Conservation (phyloP, 2,888 invertebrate species). For the Lamellibrachia columna region DNA sequence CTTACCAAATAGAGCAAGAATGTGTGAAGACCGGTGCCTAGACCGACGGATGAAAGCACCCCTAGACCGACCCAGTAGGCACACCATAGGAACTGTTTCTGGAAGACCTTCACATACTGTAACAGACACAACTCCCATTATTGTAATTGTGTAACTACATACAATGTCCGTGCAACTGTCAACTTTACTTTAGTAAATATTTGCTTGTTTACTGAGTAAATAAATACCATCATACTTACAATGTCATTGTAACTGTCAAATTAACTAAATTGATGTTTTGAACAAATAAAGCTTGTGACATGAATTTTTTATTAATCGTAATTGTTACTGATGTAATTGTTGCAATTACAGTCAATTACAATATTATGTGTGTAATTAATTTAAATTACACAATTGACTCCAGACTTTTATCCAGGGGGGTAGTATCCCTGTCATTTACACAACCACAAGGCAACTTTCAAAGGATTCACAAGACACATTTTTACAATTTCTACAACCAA, state of each 20-base stretch:
- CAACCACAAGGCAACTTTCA: no score
- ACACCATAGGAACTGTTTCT: conserved; percentile 74
- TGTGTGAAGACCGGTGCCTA: conserved; percentile 98
- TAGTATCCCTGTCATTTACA: no score
- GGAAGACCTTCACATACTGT: conserved; percentile 38
- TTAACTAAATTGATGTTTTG: not conserved
- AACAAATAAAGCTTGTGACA: not conserved
- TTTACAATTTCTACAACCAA: no score
- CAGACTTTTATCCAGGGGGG: no score
- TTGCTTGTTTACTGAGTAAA: no score
- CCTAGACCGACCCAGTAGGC: conserved; percentile 93
- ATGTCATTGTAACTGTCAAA: not conserved
- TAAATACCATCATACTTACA: no score
- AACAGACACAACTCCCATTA: conserved; percentile 16
- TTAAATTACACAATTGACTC: no score
- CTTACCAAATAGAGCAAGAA: conserved; percentile 89
- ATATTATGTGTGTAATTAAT: no score
- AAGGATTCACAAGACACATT: no score
- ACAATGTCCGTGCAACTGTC: not conserved
- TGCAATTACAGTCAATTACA: no score
- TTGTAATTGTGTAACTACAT: not conserved
- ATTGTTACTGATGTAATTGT: no score
- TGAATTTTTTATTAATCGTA: no score
- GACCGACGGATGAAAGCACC: conserved; percentile 94
- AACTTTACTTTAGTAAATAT: not conserved